Conservation (phyloP, 2,797 vertebrate species). For the Agapornis canus region DNA sequence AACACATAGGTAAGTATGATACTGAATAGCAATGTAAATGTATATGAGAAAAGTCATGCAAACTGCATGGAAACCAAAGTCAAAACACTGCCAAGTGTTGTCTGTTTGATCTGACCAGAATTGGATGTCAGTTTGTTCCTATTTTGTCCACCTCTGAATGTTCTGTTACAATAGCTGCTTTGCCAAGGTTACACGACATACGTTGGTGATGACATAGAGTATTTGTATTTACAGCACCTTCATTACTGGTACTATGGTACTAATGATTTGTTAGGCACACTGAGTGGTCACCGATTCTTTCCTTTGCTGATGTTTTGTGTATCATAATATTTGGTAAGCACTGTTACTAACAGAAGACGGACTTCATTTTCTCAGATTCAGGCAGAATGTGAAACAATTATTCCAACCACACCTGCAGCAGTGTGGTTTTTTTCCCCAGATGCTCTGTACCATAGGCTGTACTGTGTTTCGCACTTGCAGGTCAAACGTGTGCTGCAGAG, state of each 20-base stretch:
- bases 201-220: constrained; percentile 52
- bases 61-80: background rate
- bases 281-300: constrained; percentile 57
- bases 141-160: constrained; percentile 32
- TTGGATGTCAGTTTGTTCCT: background rate
- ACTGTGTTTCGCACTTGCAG: background rate
- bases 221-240: constrained; percentile 74
- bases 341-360: background rate
- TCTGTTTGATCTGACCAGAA: constrained; percentile 2
- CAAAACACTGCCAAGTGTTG: background rate
- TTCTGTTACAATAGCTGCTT: constrained; percentile 50
- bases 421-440: background rate
- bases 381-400: background rate
- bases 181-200: constrained; percentile 54
- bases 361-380: constrained; percentile 17
- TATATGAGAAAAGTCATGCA: background rate
- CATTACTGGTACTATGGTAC: constrained; percentile 70
- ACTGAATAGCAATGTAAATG: background rate
- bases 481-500: background rate
- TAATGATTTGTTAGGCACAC: constrained; percentile 71
- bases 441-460: background rate
- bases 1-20: background rate
- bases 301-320: constrained; percentile 39
- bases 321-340: background rate
- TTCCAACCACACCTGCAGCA: background rate